Conservation (phyloP, 1,140 invertebrate species). For the Drosophila funebris region DNA sequence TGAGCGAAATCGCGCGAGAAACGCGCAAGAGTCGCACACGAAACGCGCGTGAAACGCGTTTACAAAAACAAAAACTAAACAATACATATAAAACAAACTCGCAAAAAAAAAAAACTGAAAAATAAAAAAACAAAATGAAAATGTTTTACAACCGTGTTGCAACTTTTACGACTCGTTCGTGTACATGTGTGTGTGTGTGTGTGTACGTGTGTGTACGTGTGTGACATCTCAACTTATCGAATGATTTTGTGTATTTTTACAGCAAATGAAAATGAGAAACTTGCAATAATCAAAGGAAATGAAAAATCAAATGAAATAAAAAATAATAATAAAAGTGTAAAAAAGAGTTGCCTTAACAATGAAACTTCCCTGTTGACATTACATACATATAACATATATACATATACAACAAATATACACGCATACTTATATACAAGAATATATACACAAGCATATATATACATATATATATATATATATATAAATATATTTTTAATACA, state of each 20-base stretch:
- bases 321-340: conserved; percentile 4
- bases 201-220: conserved; percentile 10
- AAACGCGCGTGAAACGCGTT: conserved; percentile 10
- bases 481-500: conserved; percentile 62
- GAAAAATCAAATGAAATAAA: conserved; percentile 12
- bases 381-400: conserved; percentile 55
- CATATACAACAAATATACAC: conserved; percentile 41
- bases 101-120: neutral
- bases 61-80: neutral
- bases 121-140: conserved; percentile 18
- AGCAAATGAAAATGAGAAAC: conserved; percentile 23
- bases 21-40: neutral
- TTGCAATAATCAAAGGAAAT: conserved; percentile 19
- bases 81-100: neutral
- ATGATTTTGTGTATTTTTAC: conserved; percentile 1
- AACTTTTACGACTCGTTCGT: neutral
- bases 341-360: conserved; percentile 72
- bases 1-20: conserved; percentile 12
- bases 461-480: conserved; percentile 41
- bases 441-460: conserved; percentile 29
- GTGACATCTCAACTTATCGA: conserved; percentile 2
- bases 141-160: conserved; percentile 23
- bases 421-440: conserved; percentile 22
- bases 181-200: neutral
- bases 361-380: conserved; percentile 78